These are phyloP conservation scores for Rhagoletis zephyria DNA, from an alignment of 1,140 invertebrate species.

Conservation along the genomic window DNA sequence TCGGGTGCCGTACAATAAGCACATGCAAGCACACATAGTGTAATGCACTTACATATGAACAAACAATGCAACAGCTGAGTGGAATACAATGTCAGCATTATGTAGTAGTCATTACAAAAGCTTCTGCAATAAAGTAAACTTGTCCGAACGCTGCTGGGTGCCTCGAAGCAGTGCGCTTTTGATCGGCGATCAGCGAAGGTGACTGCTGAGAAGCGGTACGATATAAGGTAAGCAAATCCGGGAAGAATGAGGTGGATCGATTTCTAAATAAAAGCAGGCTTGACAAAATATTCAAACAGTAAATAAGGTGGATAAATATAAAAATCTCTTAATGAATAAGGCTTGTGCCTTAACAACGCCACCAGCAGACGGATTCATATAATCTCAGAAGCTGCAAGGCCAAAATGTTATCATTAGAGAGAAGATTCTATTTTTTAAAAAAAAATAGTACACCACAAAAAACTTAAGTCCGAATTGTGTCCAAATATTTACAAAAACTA, in stretches of 20 bases:
- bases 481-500: background rate
- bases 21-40: background rate
- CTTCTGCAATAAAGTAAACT: constrained; percentile 2
- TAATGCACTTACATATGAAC: background rate
- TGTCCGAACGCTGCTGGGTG: background rate
- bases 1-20: background rate
- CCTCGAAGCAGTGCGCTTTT: background rate
- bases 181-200: background rate
- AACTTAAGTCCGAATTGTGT: too few species aligned
- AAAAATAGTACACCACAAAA: too few species aligned
- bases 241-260: background rate
- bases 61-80: background rate
- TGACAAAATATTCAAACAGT: too few species aligned
- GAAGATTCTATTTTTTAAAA: too few species aligned
- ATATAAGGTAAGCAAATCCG: background rate
- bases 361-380: too few species aligned
- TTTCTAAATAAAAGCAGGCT: too few species aligned
- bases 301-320: too few species aligned
- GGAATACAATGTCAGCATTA: background rate
- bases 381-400: too few species aligned
- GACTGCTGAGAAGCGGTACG: background rate
- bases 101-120: background rate
- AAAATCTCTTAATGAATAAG: too few species aligned
- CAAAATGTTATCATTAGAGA: too few species aligned
- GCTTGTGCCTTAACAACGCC: too few species aligned